These are phyloP conservation scores for Drosophila atripex DNA, from an alignment of 2,888 invertebrate genomes.

Conservation along the genomic window DNA sequence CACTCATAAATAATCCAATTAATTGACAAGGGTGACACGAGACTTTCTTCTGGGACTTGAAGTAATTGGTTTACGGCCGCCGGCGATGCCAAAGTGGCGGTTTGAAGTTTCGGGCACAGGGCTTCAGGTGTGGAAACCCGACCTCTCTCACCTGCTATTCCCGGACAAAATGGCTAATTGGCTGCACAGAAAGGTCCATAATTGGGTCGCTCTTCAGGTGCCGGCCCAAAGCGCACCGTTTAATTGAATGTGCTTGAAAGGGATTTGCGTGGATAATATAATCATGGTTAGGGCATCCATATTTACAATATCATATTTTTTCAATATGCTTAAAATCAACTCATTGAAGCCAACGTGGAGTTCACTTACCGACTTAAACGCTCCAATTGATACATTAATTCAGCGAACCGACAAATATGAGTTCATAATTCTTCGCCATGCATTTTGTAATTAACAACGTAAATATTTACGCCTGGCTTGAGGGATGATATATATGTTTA, in stretches of 20 bases:
- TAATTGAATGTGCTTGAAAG: constrained; percentile 62
- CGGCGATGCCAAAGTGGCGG: constrained; percentile 43
- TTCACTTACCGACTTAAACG: constrained; percentile 37
- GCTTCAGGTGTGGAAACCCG: constrained; percentile 23
- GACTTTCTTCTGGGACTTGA: constrained; percentile 54
- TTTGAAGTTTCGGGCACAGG: constrained; percentile 59
- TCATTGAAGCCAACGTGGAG: constrained; percentile 15
- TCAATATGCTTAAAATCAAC: not conserved
- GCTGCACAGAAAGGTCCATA: constrained; percentile 67
- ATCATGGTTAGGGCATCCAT: not conserved
- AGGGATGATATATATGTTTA: constrained; percentile 26
- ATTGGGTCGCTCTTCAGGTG: constrained; percentile 50
- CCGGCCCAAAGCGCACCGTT: constrained; percentile 55
- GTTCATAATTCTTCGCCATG: constrained; percentile 43
- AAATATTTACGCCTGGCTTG: constrained; percentile 44
- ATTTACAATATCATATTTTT: not conserved
- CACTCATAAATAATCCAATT: constrained; percentile 74
- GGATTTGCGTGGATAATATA: constrained; percentile 24
- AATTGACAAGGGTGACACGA: constrained; percentile 65
- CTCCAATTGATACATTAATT: constrained; percentile 16
- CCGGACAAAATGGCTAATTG: constrained; percentile 67
- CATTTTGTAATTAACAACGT: constrained; percentile 53
- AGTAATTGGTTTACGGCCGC: constrained; percentile 64
- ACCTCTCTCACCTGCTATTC: constrained; percentile 24
- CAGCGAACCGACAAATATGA: constrained; percentile 47